Percentiles rank a stretch among this genome's conserved stretches.
Conservation (phyloP, 1,140 invertebrate genomes). For the Brachionus angularis region DNA sequence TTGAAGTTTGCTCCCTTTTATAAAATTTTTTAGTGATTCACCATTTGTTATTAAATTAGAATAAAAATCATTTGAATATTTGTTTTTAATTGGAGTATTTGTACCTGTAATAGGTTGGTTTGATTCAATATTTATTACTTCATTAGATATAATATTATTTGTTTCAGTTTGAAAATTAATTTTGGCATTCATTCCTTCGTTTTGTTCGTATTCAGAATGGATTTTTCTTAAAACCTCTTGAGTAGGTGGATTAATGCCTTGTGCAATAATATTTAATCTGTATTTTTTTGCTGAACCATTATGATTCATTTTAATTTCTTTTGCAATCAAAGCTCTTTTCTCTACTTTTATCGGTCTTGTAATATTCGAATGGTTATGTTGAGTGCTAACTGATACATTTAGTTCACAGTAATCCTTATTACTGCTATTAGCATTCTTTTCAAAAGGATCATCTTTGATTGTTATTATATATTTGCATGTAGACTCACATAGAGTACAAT, state of each 20-base stretch:
- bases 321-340: background rate
- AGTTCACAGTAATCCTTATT: too few relatives aligned
- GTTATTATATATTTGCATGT: background rate
- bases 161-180: background rate
- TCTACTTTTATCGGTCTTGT: background rate
- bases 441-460: background rate
- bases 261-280: background rate
- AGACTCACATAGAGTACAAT: background rate
- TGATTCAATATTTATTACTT: background rate
- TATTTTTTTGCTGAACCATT: background rate
- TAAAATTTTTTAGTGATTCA: background rate
- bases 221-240: background rate
- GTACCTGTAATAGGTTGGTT: too few relatives aligned
- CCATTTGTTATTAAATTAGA: background rate
- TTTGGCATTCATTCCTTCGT: background rate
- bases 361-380: too few relatives aligned
- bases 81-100: too few relatives aligned
- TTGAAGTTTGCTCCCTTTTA: background rate
- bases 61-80: background rate
- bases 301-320: background rate
- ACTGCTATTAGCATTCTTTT: too few relatives aligned
- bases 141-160: background rate
- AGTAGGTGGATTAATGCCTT: background rate
- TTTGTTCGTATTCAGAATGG: background rate
- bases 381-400: too few relatives aligned